Percentiles rank a stretch among this genome's conserved stretches.
Conservation (phyloP, 2,113 vertebrate genomes). For the Engraulis encrasicolus region DNA sequence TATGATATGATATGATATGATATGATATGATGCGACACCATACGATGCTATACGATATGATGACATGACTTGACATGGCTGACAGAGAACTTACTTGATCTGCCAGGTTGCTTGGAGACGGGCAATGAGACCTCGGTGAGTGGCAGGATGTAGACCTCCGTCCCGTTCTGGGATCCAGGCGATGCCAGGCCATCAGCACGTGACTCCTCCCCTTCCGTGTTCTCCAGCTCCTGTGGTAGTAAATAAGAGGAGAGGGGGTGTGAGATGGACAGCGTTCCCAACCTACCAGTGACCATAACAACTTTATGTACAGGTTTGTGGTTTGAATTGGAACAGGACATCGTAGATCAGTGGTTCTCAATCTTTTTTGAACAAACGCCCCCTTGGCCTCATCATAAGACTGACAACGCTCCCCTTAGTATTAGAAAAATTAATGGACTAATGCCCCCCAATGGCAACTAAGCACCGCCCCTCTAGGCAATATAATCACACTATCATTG, state of each 20-base stretch:
- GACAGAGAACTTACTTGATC: conserved; percentile 85
- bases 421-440: too few species aligned
- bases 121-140: conserved; percentile 94
- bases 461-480: too few species aligned
- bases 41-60: too few species aligned
- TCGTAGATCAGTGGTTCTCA: too few species aligned
- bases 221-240: conserved; percentile 88
- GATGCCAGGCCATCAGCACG: conserved; percentile 85
- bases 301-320: background rate
- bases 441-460: too few species aligned
- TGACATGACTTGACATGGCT: background rate
- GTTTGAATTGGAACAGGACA: background rate
- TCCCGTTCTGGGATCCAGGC: conserved; percentile 84
- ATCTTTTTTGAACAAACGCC: too few species aligned
- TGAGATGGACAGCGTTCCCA: background rate
- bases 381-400: too few species aligned
- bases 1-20: too few species aligned
- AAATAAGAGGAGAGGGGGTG: background rate
- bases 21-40: too few species aligned
- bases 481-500: too few species aligned
- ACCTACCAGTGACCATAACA: background rate
- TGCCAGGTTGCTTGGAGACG: conserved; percentile 91
- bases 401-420: too few species aligned
- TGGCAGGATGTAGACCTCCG: conserved; percentile 94
- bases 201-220: conserved; percentile 89